Percentiles rank a stretch among this genome's conserved stretches.
These are phyloP conservation scores for Pachyramphus minor DNA, from an alignment of 2,113 vertebrate genomes.

Conservation along the genomic window DNA sequence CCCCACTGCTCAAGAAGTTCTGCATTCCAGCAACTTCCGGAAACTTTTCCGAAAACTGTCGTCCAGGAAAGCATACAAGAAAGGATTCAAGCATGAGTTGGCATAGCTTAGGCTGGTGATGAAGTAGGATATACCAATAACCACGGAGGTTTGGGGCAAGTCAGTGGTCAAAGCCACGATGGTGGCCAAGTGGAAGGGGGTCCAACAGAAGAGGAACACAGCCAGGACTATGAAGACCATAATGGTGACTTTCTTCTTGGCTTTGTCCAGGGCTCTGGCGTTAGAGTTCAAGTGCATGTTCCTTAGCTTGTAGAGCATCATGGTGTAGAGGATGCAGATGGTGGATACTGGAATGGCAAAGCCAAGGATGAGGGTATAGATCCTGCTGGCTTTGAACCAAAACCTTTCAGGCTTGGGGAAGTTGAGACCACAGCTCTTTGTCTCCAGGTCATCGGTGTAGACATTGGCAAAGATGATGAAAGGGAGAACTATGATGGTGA, in stretches of 20 bases:
- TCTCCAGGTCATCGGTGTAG: constrained; percentile 70
- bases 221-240: constrained; percentile 90
- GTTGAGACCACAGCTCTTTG: constrained; percentile 85
- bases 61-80: constrained; percentile 88
- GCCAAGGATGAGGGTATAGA: constrained; percentile 85
- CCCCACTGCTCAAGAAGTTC: constrained; percentile 54
- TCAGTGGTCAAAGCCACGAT: constrained; percentile 87
- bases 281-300: constrained; percentile 85
- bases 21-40: constrained; percentile 80
- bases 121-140: constrained; percentile 86
- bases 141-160: constrained; percentile 80
- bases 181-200: constrained; percentile 88
- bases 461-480: constrained; percentile 85
- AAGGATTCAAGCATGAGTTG: constrained; percentile 89
- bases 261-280: constrained; percentile 86
- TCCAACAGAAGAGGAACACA: constrained; percentile 90
- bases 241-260: constrained; percentile 86
- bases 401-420: constrained; percentile 84
- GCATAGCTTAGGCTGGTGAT: constrained; percentile 91
- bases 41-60: constrained; percentile 88
- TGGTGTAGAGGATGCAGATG: constrained; percentile 84
- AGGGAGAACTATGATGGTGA: constrained; percentile 84
- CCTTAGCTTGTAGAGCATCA: constrained; percentile 85
- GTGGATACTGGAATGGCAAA: constrained; percentile 87
- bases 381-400: constrained; percentile 88